Percentiles rank a stretch among this genome's conserved stretches.
These are phyloP conservation scores for Eledona agricola DNA, from an alignment of 2,888 invertebrate genomes.

Conservation along the genomic window DNA sequence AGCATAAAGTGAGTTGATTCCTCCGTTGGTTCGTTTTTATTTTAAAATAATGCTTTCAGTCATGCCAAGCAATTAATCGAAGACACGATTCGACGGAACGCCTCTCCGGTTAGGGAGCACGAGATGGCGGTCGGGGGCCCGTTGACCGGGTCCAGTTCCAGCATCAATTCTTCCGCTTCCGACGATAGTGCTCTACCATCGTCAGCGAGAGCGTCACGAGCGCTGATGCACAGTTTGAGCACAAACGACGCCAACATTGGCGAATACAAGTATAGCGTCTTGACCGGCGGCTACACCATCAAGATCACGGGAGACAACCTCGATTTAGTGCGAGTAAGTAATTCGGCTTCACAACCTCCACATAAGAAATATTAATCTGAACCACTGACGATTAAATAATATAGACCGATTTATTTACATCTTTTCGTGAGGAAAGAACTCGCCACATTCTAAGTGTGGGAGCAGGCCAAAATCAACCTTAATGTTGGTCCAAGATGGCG, in stretches of 20 bases:
- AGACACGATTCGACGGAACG: conserved; percentile 94
- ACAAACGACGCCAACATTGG: conserved; percentile 85
- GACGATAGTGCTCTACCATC: conserved; percentile 66
- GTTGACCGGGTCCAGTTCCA: conserved; percentile 77
- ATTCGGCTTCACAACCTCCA: too few species aligned
- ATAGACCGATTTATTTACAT: background rate
- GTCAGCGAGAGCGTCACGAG: conserved; percentile 67
- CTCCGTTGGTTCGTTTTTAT: conserved; percentile 9
- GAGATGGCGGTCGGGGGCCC: conserved; percentile 67
- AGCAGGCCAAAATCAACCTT: too few species aligned
- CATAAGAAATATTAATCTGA: too few species aligned
- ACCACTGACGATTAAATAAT: background rate
- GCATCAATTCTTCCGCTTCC: conserved; percentile 79
- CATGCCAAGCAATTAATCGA: conserved; percentile 94
- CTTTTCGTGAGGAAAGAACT: too few species aligned
- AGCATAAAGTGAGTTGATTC: conserved; percentile 81
- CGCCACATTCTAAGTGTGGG: too few species aligned
- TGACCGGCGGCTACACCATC: conserved; percentile 79
- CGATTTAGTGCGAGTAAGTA: conserved; percentile 81
- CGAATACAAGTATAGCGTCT: conserved; percentile 90
- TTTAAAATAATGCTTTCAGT: conserved; percentile 63
- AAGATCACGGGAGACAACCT: conserved; percentile 87
- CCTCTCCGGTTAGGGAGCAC: conserved; percentile 84
- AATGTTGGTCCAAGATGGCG: too few species aligned
- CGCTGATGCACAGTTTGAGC: conserved; percentile 80